Percentiles rank a stretch among this genome's conserved stretches.
Conservation (phyloP, 2,888 invertebrate genomes). For the Melinopterus prodromus region DNA sequence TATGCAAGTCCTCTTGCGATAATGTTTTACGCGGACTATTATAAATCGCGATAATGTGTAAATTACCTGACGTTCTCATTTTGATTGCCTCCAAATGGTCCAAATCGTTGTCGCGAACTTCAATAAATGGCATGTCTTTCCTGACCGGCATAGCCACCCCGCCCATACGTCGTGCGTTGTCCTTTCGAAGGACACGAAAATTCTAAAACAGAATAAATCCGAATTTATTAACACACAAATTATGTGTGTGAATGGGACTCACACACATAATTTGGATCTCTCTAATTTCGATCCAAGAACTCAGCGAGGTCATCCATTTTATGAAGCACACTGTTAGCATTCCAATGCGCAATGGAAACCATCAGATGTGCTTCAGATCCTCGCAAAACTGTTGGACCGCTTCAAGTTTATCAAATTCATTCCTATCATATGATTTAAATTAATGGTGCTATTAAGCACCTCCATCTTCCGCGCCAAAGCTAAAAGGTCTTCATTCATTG, state of each 20-base stretch:
- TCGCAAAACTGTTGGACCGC: background rate
- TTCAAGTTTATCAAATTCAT: too few relatives aligned
- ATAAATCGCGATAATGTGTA: conserved; percentile 32
- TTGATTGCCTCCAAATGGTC: conserved; percentile 33
- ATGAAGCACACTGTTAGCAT: conserved; percentile 35
- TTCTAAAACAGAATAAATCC: conserved; percentile 25
- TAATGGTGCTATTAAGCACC: background rate
- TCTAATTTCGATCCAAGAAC: conserved; percentile 32
- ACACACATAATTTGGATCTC: conserved; percentile 36
- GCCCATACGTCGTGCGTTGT: conserved; percentile 6
- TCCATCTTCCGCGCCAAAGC: too few relatives aligned
- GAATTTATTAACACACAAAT: background rate
- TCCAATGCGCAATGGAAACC: conserved; percentile 31
- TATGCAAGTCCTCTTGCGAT: conserved; percentile 30
- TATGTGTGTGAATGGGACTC: conserved; percentile 37
- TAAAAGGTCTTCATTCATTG: too few relatives aligned
- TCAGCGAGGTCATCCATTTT: conserved; percentile 34
- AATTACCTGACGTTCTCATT: too few relatives aligned
- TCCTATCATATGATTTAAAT: background rate
- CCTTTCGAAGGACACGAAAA: conserved; percentile 4
- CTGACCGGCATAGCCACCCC: conserved; percentile 13
- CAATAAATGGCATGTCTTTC: conserved; percentile 9
- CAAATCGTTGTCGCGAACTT: background rate
- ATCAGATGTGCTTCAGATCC: background rate
- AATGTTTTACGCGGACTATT: conserved; percentile 31